Base-by-base conservation (phyloP, 2,888 invertebrate species). In the Cheilosia variabilis region DNA sequence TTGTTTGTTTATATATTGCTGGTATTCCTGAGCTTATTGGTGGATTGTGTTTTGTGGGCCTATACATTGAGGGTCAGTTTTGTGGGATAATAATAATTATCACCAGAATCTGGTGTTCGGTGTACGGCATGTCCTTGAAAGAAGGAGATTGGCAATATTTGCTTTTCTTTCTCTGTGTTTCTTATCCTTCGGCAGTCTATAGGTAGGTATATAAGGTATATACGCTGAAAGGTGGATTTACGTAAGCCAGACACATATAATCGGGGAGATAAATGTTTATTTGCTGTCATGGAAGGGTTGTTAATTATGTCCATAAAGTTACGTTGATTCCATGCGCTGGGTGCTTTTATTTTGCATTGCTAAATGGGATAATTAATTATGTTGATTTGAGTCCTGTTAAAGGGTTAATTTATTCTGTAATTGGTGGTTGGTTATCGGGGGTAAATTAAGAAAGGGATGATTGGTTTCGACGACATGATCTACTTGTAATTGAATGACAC, bases 301-400 rank as follows among this genome's bases (percentile, higher is more conserved):
- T 84, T 78, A 63, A 79, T 84, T 69, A 68, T 55, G 62, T 43
- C 62, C 57, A 22, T 57, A 66, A 72, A 57, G 17, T n/a, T 55
- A 13, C 53, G 37, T 22, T 7, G 58, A 76, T 45, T 43, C 27
- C n/a, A 31, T 1, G 41, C 19, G 17, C 17, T 68, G 10, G 17
- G 22, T 50, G 41, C 22, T 72, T 84, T 55, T 62, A 24, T 41
- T 27, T 62, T 68, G 5, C 24, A 24, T 65, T 47, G 57, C 68
- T 63, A 63, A 78, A 79, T 69, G 63, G 47, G 77, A 77, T 75
- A 84, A 84, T 84, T 84, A 84, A 84, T 84, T 79, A 75, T 65
- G 58, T 58, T 69, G 69, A 24, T 68, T 27, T 47, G 73, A 24
- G 73, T 50, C 43, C 15, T 60, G 52, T 50, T 45, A 57, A 72